Evolutionary conservation across 2,113 vertebrate genomes (phyloP).

Genomic region (Camelus bactrianus): DNA sequence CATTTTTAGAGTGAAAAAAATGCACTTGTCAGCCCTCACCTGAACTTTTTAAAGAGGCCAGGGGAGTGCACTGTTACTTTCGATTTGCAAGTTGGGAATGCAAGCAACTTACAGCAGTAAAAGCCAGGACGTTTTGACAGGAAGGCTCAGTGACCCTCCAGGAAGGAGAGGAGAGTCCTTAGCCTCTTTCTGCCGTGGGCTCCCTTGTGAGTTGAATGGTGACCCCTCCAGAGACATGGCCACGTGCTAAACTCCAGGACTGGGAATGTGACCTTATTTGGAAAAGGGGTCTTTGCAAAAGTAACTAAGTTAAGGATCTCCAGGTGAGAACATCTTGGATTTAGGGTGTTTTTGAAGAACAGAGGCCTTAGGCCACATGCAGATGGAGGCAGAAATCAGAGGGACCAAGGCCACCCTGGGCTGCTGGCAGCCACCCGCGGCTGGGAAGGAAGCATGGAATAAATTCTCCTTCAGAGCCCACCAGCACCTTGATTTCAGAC

Average conservation of each 20-base stretch:
- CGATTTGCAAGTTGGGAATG: neutral
- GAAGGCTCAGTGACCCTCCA: neutral
- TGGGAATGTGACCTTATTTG: neutral
- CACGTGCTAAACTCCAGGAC: neutral
- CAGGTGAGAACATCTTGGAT: neutral
- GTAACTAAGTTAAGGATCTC: neutral
- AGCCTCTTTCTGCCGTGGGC: neutral
- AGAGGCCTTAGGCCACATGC: neutral
- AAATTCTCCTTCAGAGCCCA: neutral
- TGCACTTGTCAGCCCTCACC: neutral
- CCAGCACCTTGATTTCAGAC: neutral
- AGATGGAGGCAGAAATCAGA: neutral
- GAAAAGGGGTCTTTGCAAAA: neutral
- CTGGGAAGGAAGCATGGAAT: rapidly evolving
- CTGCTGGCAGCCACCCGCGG: rapidly evolving
- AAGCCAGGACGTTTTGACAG: neutral
- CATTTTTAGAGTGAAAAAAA: neutral
- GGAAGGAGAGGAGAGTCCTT: neutral
- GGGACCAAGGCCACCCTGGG: neutral
- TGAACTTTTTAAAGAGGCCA: no score
- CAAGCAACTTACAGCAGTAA: neutral
- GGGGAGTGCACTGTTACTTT: neutral
- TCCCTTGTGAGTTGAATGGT: no score
- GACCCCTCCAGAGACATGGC: neutral
- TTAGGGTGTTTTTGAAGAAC: neutral